Evolutionary conservation across 92 coral and sea anemone genomes (phyloP).

Genomic region (Zoanthus sansibaricus): DNA sequence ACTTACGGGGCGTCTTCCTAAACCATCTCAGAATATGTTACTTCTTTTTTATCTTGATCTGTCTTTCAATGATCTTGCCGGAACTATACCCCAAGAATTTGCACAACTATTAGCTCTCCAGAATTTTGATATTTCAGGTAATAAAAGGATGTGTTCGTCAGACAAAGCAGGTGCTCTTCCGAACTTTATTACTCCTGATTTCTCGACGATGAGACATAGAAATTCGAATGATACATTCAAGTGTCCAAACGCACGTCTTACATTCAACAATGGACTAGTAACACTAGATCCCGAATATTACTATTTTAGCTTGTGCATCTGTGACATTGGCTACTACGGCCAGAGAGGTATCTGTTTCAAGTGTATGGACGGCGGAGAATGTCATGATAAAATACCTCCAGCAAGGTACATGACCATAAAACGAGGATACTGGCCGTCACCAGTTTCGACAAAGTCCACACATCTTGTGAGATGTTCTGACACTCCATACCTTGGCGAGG

Average conservation of each 20-base stretch:
- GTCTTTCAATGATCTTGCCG: constrained; percentile 65
- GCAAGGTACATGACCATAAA: constrained; percentile 69
- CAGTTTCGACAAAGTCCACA: constrained; percentile 64
- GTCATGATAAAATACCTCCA: constrained; percentile 52
- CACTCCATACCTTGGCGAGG: constrained; percentile 10
- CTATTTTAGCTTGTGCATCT: constrained; percentile 70
- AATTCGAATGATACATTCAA: constrained; percentile 49
- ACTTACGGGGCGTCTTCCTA: constrained; percentile 65
- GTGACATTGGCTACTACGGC: constrained; percentile 79
- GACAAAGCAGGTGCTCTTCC: constrained; percentile 55
- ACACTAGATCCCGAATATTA: constrained; percentile 78
- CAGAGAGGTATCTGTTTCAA: constrained; percentile 52
- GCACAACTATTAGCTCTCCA: constrained; percentile 66
- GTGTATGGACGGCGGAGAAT: constrained; percentile 76
- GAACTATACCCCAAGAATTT: constrained; percentile 69
- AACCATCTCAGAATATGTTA: constrained; percentile 58
- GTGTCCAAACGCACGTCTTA: constrained; percentile 77
- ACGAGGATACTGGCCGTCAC: constrained; percentile 82
- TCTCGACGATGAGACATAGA: constrained; percentile 47
- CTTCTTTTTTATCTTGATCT: constrained; percentile 68
- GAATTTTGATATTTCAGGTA: constrained; percentile 67
- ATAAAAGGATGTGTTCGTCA: constrained; percentile 51
- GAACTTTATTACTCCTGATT: constrained; percentile 65
- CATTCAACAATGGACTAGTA: constrained; percentile 69
- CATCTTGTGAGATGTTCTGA: constrained; percentile 69